Evolutionary conservation across 1,140 invertebrate species (phyloP), one percentile per base, ranked within the genome.

Genomic region (Lasioglossum albipes): DNA sequence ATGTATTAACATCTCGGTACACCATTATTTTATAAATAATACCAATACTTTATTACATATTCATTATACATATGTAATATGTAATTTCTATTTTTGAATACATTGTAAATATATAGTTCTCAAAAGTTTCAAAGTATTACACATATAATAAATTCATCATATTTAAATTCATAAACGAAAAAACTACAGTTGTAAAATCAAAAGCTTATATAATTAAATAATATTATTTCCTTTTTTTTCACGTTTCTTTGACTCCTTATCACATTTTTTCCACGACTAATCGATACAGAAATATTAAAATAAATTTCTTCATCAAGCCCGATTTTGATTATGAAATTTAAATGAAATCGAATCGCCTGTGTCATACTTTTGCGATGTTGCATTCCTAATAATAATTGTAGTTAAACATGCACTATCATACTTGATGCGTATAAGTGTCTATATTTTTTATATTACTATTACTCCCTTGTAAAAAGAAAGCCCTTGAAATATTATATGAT

Each of bases 1-100:
- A 22, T 74, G 49, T 67, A 64, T 68, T 74, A 45, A 10, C 64
- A 57, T 42, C 67, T 74, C 66, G 72, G 69, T 83, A 79, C 42
- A 20, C 54, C 62, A 75, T 75, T 13, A 20, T 52, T 79, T 64
- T 79, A 22, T 84, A 75, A 54, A 73, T 42, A 2, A 20, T 59
- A 69, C 41, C 18, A 79, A 31, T 67, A 2, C 22, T 68, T 41
- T 79, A 62, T 22, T 75, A 70, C 61, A 41, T 83, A 42, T 67
- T 13, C 41, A 31, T 31, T 69, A 4, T 59, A 62, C 70, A 49
- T 36, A 36, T 36, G 3, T 36, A 36, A 36, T 36, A 78, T 64
- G 27, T 45, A 81, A n/a, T 31, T 66, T n/a, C 70, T 4, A 12
- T 20, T 71, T 59, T 59, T 71, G 36, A 49, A 52, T 59, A n/a